Evolutionary conservation across 1,140 invertebrate genomes (phyloP).

Genomic region (Cydia amplana): DNA sequence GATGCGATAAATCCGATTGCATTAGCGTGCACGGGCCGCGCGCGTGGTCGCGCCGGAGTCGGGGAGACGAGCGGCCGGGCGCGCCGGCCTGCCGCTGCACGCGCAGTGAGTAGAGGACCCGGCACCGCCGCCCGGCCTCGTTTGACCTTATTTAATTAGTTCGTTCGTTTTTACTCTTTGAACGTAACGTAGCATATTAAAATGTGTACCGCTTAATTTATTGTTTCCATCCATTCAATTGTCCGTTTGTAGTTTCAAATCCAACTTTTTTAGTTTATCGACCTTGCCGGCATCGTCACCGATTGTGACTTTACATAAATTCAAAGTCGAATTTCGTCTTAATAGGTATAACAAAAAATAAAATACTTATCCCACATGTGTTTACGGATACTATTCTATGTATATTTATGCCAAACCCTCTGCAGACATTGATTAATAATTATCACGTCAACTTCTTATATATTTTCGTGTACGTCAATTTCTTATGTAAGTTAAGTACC

Average conservation of each 20-base stretch:
- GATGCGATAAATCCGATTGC: not conserved
- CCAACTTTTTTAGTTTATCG: conserved; percentile 21
- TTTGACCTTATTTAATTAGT: conserved; percentile 80
- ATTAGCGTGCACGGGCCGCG: not conserved
- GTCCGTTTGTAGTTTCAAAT: conserved; percentile 43
- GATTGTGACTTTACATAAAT: not conserved
- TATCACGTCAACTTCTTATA: too few relatives aligned
- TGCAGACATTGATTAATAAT: too few relatives aligned
- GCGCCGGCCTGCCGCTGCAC: conserved; percentile 37
- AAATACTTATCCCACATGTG: not conserved
- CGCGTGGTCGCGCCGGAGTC: not conserved
- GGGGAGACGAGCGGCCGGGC: conserved; percentile 36
- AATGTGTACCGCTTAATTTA: conserved; percentile 70
- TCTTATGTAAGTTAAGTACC: too few relatives aligned
- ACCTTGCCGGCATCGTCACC: not conserved
- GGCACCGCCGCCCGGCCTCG: conserved; percentile 60
- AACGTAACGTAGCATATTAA: conserved; percentile 73
- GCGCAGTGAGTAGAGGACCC: conserved; percentile 34
- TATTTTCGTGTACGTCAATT: too few relatives aligned
- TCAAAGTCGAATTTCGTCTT: not conserved
- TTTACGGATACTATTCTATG: too few relatives aligned
- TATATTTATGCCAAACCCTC: too few relatives aligned
- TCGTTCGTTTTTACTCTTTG: conserved; percentile 77
- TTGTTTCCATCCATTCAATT: conserved; percentile 63
- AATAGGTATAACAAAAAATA: not conserved